Evolutionary conservation across 1,140 invertebrate species (phyloP).

Genomic region (Ostrea edulis): DNA sequence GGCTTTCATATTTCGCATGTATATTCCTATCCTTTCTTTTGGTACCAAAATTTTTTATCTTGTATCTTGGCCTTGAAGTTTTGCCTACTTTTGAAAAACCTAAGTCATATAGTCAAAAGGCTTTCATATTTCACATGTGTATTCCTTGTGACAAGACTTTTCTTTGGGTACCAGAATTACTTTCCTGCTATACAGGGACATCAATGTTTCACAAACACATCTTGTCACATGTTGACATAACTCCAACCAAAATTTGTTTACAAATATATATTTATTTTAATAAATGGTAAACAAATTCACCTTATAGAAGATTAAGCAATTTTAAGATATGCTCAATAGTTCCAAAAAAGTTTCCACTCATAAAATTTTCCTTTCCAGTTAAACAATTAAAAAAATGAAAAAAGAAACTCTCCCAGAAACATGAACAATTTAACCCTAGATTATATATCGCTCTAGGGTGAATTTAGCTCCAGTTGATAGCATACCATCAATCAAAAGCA

Average conservation of each 20-base stretch:
- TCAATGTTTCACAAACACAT: too few relatives aligned
- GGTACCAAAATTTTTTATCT: too few relatives aligned
- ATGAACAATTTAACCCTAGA: background rate
- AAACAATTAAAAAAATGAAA: background rate
- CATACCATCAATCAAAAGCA: background rate
- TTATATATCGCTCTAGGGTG: background rate
- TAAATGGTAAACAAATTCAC: background rate
- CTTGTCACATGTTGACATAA: background rate
- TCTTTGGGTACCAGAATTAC: too few relatives aligned
- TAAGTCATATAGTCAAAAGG: too few relatives aligned
- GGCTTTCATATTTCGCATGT: too few relatives aligned
- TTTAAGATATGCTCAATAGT: background rate
- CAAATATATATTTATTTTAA: slow-evolving; percentile 28
- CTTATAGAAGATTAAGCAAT: slow-evolving; percentile 2
- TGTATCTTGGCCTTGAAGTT: too few relatives aligned
- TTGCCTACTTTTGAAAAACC: too few relatives aligned
- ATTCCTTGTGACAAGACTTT: too few relatives aligned
- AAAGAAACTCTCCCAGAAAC: slow-evolving; percentile 19
- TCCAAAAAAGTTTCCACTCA: slow-evolving; percentile 7
- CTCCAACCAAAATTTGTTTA: background rate
- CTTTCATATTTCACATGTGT: too few relatives aligned
- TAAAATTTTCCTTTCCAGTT: background rate
- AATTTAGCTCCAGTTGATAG: background rate
- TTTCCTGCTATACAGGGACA: too few relatives aligned
- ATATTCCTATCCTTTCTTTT: too few relatives aligned